Evolutionary conservation across 2,113 vertebrate species (phyloP).

Genomic region (Actinemys pallida): DNA sequence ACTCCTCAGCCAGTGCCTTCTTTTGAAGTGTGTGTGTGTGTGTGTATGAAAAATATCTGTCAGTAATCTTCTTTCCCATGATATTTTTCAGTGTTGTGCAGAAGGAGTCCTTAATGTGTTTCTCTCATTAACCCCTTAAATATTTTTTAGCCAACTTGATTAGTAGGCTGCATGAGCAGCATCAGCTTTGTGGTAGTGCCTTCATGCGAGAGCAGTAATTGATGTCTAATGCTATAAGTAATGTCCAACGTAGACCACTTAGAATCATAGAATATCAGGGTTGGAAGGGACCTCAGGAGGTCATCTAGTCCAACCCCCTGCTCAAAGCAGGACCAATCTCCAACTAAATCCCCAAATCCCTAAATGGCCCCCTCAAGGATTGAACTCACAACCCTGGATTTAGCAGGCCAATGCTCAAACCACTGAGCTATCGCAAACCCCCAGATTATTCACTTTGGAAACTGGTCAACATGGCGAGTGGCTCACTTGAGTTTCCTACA

Average conservation of each 20-base stretch:
- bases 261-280: too few relatives aligned
- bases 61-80: neutral
- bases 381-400: too few relatives aligned
- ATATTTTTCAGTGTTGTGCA: rapidly evolving
- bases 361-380: too few relatives aligned
- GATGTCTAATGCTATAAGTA: neutral
- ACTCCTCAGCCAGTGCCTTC: neutral
- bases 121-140: neutral
- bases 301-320: too few relatives aligned
- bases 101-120: neutral
- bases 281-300: too few relatives aligned
- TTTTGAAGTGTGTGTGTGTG: neutral
- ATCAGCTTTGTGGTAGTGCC: neutral
- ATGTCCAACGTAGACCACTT: neutral
- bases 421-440: too few relatives aligned
- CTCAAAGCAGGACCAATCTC: too few relatives aligned
- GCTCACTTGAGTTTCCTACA: neutral
- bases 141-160: neutral
- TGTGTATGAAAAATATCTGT: neutral
- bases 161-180: neutral
- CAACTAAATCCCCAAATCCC: too few relatives aligned
- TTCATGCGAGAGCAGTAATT: neutral
- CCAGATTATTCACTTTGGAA: too few relatives aligned
- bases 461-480: neutral
- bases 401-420: too few relatives aligned